These are phyloP conservation scores for Sapayoa aenigma DNA, from an alignment of 2,113 vertebrate species.

Conservation along the genomic window DNA sequence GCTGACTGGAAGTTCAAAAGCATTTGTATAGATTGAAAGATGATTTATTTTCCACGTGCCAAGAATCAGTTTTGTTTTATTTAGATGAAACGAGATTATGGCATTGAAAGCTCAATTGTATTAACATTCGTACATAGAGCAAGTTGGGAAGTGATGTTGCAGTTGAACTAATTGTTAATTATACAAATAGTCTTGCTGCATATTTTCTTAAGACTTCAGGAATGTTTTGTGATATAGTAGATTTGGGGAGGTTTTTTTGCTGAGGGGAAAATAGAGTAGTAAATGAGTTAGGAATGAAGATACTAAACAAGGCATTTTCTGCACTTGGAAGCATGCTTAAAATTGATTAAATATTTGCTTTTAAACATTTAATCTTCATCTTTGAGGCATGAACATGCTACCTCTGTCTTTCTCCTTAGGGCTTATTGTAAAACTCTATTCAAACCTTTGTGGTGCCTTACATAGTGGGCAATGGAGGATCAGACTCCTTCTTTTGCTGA, in stretches of 20 bases:
- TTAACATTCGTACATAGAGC: slow-evolving; percentile 28
- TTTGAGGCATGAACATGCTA: neutral
- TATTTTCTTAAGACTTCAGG: slow-evolving; percentile 25
- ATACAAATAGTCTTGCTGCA: neutral
- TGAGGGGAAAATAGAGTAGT: neutral
- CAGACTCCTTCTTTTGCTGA: slow-evolving; percentile 22
- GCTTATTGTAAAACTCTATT: slow-evolving; percentile 34
- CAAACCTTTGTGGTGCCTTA: neutral
- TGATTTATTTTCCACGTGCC: slow-evolving; percentile 26
- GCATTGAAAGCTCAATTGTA: slow-evolving; percentile 37
- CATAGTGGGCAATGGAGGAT: neutral
- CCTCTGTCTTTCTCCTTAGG: slow-evolving; percentile 8
- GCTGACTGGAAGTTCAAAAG: slow-evolving; percentile 15
- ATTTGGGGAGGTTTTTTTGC: neutral
- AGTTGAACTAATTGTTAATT: slow-evolving; percentile 43
- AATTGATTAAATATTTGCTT: slow-evolving; percentile 44
- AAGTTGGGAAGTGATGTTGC: slow-evolving; percentile 8
- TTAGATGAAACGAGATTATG: slow-evolving; percentile 58
- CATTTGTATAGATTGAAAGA: neutral
- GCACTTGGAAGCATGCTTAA: slow-evolving; percentile 10
- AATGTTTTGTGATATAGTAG: slow-evolving; percentile 3
- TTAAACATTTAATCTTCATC: slow-evolving; percentile 29
- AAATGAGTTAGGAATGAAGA: slow-evolving; percentile 17
- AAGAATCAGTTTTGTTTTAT: slow-evolving; percentile 52
- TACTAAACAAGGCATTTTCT: neutral